Conservation (phyloP, 2,113 vertebrate species). For the Paradoxurus hermaphroditus region DNA sequence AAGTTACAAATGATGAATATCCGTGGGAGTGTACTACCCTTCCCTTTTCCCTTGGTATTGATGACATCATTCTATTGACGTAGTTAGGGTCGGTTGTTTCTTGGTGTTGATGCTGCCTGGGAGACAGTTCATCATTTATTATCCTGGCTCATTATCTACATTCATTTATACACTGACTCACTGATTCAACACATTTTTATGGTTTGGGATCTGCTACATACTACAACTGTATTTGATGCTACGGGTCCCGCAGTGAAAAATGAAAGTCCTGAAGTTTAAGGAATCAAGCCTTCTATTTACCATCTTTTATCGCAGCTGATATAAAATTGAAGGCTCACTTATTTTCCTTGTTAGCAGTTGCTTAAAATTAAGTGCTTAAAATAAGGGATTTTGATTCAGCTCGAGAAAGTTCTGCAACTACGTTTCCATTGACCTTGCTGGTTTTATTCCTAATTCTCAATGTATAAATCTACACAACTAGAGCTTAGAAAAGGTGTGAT, state of each 20-base stretch:
- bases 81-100: neutral
- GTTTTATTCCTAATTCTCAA: neutral
- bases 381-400: neutral
- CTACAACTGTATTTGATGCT: neutral
- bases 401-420: neutral
- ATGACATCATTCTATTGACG: neutral
- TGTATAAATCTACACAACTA: neutral
- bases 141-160: neutral
- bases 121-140: neutral
- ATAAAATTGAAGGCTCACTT: neutral
- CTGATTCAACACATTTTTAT: neutral
- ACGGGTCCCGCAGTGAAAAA: neutral
- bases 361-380: neutral
- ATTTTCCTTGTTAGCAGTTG: neutral
- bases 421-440: neutral
- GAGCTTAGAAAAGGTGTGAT: neutral
- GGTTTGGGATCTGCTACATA: neutral
- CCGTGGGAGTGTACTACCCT: neutral
- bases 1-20: neutral
- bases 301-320: neutral
- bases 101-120: neutral
- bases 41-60: neutral
- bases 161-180: neutral
- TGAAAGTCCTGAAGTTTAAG: neutral
- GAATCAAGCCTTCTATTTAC: neutral